These are phyloP conservation scores for Candidula unifasciata DNA, from an alignment of 2,888 invertebrate species.

Conservation along the genomic window DNA sequence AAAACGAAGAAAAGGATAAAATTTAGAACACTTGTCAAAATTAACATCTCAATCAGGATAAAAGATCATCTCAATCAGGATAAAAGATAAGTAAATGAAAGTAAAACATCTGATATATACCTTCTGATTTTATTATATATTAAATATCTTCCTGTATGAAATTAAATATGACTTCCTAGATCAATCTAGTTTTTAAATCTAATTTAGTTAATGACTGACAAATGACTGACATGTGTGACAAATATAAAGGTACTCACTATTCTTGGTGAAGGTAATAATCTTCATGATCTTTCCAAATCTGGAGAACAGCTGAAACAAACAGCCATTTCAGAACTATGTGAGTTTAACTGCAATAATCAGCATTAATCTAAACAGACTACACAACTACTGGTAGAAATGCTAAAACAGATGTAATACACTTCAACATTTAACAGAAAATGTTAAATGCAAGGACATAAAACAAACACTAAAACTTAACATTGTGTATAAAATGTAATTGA, in stretches of 20 bases:
- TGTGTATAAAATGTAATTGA: too few species aligned
- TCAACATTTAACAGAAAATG: too few species aligned
- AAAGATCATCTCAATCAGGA: not conserved
- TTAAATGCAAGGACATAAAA: too few species aligned
- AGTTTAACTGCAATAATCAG: not conserved
- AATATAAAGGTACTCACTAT: conserved; percentile 85
- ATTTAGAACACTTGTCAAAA: not conserved
- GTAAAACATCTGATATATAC: not conserved
- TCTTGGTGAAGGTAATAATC: conserved; percentile 99
- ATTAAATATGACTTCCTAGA: too few species aligned
- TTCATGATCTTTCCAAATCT: conserved; percentile 98
- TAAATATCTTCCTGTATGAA: too few species aligned
- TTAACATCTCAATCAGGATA: not conserved
- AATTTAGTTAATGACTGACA: too few species aligned
- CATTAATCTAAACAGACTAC: not conserved
- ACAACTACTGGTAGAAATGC: not conserved
- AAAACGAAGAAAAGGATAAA: not conserved
- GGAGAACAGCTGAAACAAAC: conserved; percentile 92
- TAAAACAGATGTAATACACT: too few species aligned
- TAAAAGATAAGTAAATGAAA: not conserved
- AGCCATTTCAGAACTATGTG: too few species aligned
- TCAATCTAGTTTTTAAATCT: too few species aligned
- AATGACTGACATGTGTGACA: too few species aligned
- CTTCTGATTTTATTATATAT: not conserved
- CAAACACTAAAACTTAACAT: too few species aligned